Percentiles rank a stretch among this genome's conserved stretches.
Conservation (phyloP, 2,888 invertebrate species). For the Mycogona germanica region DNA sequence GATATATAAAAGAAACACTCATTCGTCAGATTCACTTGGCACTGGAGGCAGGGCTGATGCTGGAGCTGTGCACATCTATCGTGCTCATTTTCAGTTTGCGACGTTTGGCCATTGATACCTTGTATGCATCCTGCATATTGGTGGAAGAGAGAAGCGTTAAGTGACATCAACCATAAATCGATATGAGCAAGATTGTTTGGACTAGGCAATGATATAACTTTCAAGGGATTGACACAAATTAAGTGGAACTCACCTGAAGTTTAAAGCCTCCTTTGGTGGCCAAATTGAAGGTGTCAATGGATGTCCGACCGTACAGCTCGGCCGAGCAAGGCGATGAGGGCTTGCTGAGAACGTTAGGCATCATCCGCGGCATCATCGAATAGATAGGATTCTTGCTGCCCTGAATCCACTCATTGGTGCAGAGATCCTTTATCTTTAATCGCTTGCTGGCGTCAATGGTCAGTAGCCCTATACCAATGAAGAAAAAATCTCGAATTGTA, state of each 20-base stretch:
- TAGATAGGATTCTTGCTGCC: conserved; percentile 32
- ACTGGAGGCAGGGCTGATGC: conserved; percentile 37
- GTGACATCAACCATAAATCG: too few relatives aligned
- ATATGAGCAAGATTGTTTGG: too few relatives aligned
- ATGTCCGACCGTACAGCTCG: conserved; percentile 46
- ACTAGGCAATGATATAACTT: too few relatives aligned
- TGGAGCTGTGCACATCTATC: conserved; percentile 36
- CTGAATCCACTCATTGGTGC: conserved; percentile 53
- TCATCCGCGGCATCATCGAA: conserved; percentile 45
- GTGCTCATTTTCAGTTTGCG: conserved; percentile 46
- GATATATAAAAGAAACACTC: too few relatives aligned
- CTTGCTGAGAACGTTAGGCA: conserved; percentile 45
- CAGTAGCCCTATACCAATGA: conserved; percentile 52
- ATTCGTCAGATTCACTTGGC: too few relatives aligned
- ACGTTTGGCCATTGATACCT: conserved; percentile 55
- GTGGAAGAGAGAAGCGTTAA: not conserved
- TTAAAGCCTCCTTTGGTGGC: conserved; percentile 59
- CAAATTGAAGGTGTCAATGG: conserved; percentile 53
- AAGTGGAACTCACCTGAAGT: conserved; percentile 40
- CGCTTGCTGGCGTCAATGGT: conserved; percentile 63
- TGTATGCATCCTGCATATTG: conserved; percentile 53
- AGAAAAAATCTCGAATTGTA: too few relatives aligned
- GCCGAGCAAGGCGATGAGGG: conserved; percentile 37
- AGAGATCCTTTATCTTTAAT: conserved; percentile 52
- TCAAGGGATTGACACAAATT: too few relatives aligned